Evolutionary conservation across 2,888 invertebrate genomes (phyloP).

Genomic region (Agonopterix subpropinquella): DNA sequence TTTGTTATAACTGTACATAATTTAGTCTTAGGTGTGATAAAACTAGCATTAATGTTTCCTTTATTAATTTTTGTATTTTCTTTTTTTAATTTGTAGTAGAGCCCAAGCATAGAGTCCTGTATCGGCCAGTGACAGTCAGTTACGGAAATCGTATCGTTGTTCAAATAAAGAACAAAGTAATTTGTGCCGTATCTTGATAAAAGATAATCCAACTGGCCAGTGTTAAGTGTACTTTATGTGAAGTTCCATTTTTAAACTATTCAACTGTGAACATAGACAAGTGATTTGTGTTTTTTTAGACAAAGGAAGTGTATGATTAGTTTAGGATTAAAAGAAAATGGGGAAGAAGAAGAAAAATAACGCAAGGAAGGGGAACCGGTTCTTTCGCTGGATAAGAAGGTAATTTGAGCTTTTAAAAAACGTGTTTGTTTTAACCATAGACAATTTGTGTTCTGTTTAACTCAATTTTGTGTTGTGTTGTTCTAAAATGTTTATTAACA

Average conservation of each 20-base stretch:
- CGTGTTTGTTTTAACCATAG: background rate
- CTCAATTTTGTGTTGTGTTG: too few relatives aligned
- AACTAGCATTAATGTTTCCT: background rate
- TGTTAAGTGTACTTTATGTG: conserved; percentile 24
- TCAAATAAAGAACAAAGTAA: conserved; percentile 32
- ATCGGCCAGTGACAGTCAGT: conserved; percentile 39
- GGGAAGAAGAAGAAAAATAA: conserved; percentile 68
- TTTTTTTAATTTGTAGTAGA: conserved; percentile 29
- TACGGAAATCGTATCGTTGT: conserved; percentile 25
- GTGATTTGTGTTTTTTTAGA: conserved; percentile 1
- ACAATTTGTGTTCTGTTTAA: too few relatives aligned
- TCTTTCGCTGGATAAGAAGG: conserved; percentile 70
- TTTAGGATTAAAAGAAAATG: conserved; percentile 34
- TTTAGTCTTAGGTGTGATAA: background rate
- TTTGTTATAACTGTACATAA: background rate
- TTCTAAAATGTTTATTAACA: too few relatives aligned
- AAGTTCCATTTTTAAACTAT: conserved; percentile 20
- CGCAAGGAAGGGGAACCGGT: conserved; percentile 54
- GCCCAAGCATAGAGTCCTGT: conserved; percentile 54
- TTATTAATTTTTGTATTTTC: background rate
- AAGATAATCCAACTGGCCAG: conserved; percentile 21
- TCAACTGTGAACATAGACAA: conserved; percentile 11
- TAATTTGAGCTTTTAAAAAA: conserved; percentile 22
- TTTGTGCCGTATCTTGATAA: conserved; percentile 23
- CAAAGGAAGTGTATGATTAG: conserved; percentile 29